phyloP scores from a whole-genome alignment of 2,113 vertebrate genomes.

The Pseudolaguvia tuberculata region DNA sequence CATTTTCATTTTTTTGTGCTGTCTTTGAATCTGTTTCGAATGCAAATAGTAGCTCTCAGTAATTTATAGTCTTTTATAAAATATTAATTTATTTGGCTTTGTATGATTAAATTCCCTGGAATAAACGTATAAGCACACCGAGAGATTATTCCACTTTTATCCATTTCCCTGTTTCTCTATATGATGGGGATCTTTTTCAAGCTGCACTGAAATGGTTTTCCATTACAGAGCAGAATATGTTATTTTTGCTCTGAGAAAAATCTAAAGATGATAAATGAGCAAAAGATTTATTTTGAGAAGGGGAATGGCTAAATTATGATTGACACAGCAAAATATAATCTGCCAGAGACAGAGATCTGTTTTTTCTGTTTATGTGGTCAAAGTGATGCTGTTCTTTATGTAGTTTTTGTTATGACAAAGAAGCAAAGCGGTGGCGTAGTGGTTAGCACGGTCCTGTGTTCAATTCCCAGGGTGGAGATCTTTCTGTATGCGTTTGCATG shows the following conservation, averaged over 20 bases:
- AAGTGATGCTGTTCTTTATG: not conserved
- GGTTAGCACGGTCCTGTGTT: no score
- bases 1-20: constrained; percentile 18
- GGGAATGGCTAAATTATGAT: constrained; percentile 21
- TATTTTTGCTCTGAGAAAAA: constrained; percentile 32
- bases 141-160: not conserved
- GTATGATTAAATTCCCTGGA: not conserved
- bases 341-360: not conserved
- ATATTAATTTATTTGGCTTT: not conserved
- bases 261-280: constrained; percentile 34
- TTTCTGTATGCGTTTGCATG: no score
- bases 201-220: constrained; percentile 32
- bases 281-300: constrained; percentile 16
- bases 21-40: not conserved
- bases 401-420: not conserved
- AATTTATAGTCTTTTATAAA: not conserved
- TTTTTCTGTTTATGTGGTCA: not conserved
- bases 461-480: no score
- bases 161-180: not conserved
- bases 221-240: constrained; percentile 40
- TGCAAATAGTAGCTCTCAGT: not conserved
- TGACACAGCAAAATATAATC: constrained; percentile 19
- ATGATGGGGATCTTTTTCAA: constrained; percentile 13
- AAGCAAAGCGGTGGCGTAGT: no score
- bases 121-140: not conserved